Evolutionary conservation across 2,888 invertebrate species (phyloP).

Genomic region (Stenichneumon culpator): DNA sequence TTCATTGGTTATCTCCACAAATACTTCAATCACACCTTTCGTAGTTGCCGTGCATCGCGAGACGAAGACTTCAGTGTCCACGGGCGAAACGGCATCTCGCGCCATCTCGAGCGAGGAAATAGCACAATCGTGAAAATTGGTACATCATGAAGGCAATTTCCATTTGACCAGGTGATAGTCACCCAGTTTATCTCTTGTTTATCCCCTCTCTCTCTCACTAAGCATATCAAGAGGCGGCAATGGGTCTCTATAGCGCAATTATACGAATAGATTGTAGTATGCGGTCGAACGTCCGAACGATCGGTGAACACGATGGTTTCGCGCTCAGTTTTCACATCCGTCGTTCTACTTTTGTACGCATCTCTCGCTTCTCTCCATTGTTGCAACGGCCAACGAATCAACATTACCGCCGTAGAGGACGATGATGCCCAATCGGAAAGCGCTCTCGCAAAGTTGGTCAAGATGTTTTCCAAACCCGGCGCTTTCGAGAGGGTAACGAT

Average conservation of each 20-base stretch:
- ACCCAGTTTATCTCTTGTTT: neutral
- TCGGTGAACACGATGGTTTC: slow-evolving; percentile 52
- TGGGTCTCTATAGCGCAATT: slow-evolving; percentile 6
- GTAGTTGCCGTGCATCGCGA: too few relatives aligned
- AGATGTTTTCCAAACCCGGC: slow-evolving; percentile 83
- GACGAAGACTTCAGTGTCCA: too few relatives aligned
- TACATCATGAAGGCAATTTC: too few relatives aligned
- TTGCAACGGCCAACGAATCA: slow-evolving; percentile 69
- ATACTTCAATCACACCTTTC: too few relatives aligned
- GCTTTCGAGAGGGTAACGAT: slow-evolving; percentile 82
- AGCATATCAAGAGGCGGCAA: slow-evolving; percentile 8
- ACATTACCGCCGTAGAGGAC: slow-evolving; percentile 50
- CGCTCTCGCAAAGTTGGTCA: slow-evolving; percentile 82
- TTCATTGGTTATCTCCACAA: too few relatives aligned
- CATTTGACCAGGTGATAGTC: too few relatives aligned
- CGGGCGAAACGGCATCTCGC: too few relatives aligned
- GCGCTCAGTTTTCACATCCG: slow-evolving; percentile 42
- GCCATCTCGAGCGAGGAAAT: too few relatives aligned
- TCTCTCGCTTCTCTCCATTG: slow-evolving; percentile 24
- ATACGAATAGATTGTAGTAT: slow-evolving; percentile 41
- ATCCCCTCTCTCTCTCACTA: neutral
- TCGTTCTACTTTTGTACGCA: slow-evolving; percentile 33
- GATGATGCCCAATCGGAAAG: slow-evolving; percentile 74
- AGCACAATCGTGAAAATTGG: too few relatives aligned
- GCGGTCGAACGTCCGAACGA: slow-evolving; percentile 49